Base-by-base conservation (phyloP, 2,797 vertebrate genomes). In the Pipistrellus pygmaeus region DNA sequence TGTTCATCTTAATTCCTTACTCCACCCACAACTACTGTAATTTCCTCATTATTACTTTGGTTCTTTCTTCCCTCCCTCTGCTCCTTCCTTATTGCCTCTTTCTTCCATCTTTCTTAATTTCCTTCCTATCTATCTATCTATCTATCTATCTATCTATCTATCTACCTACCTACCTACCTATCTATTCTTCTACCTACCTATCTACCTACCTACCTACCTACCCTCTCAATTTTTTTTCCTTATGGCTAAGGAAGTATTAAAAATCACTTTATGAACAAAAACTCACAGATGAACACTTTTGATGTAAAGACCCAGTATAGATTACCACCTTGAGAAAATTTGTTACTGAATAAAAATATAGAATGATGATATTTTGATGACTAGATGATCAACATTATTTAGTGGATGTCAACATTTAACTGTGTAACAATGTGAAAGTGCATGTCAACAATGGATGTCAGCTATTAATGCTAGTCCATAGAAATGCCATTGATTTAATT, bases 251-350 rank as follows among this genome's bases (percentile, higher is more conserved):
- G 51, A 30, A 60, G 23, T 35, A 57, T 82, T 48, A n/a, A 83
- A 20, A 18, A 57, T 18, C 0, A 4, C 55, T 66, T 95, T 78
- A 83, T 12, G 0, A 14, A 72, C 44, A 84, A 69, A 90, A 94
- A 73, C 53, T 93, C 73, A 89, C 30, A 57, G 68, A 64, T 44
- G 17, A 87, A 81, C 15, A 69, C n/a, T 46, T 85, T 41, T 35
- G 62, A 78, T 2, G 0, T 71, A 57, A 64, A 77, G 27, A 30
- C 20, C 53, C 30, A 91, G 51, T 38, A 57, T 12, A 76, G 21
- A 68, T 83, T 9, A 48, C 41, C 41, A 53, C 12, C 8, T 77
- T 91, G 44, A 75, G 44, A 38, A 82, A 93, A 68, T 0, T 69
- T 11, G 25, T 41, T 25, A 51, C 44, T 32, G 35, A 7, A 53